Evolutionary conservation across 1,140 invertebrate genomes (phyloP).

Genomic region (Neodiprion pinetum): DNA sequence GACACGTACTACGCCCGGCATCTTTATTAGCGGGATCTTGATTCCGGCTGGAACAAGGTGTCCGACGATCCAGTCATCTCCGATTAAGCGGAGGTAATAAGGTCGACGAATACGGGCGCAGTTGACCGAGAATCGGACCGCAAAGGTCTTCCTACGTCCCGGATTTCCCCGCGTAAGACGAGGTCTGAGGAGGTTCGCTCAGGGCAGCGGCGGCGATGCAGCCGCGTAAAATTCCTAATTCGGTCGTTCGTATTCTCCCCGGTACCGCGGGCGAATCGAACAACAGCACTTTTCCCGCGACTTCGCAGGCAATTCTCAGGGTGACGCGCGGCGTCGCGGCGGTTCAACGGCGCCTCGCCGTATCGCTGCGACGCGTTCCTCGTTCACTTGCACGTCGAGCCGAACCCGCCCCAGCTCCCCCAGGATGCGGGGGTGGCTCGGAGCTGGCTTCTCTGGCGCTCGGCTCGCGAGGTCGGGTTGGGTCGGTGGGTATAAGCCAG

Average conservation of each 20-base stretch:
- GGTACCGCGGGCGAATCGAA: constrained; percentile 30
- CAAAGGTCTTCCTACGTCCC: too few relatives aligned
- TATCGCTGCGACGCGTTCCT: constrained; percentile 15
- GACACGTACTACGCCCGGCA: too few relatives aligned
- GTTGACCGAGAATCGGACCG: too few relatives aligned
- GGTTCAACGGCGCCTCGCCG: constrained; percentile 23
- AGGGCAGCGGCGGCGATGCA: not conserved
- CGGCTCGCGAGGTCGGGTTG: constrained; percentile 22
- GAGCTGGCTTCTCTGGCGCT: constrained; percentile 8
- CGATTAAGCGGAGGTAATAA: too few relatives aligned
- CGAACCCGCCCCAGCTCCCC: constrained; percentile 31
- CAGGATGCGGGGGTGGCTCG: constrained; percentile 13
- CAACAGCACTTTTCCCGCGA: constrained; percentile 43
- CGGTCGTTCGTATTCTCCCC: constrained; percentile 54
- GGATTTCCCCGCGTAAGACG: too few relatives aligned
- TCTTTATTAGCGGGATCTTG: too few relatives aligned
- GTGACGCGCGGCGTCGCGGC: constrained; percentile 28
- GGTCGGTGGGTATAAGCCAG: constrained; percentile 55
- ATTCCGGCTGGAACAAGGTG: too few relatives aligned
- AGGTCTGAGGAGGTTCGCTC: too few relatives aligned
- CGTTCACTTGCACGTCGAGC: constrained; percentile 37
- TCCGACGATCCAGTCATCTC: too few relatives aligned
- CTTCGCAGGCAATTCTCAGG: constrained; percentile 48
- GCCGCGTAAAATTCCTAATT: constrained; percentile 42
- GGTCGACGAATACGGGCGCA: too few relatives aligned